Conservation (phyloP, 2,797 vertebrate species). For the Emydoidea blandingii region DNA sequence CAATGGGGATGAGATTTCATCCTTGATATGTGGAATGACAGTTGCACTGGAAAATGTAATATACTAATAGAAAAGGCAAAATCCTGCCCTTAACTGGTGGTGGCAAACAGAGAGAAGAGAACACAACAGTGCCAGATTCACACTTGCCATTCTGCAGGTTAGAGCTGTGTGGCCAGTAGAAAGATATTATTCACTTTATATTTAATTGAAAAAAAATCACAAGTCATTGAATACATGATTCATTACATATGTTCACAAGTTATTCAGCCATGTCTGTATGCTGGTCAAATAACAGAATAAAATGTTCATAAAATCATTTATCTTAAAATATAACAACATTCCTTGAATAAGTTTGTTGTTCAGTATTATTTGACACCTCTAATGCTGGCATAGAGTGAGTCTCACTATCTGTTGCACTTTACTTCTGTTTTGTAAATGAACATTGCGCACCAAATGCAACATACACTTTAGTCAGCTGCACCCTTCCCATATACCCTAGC, state of each 20-base stretch:
- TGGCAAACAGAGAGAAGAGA: background rate
- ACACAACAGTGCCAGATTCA: fast-evolving
- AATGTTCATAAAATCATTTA: fast-evolving
- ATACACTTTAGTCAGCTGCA: fast-evolving
- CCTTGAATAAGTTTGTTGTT: constrained; percentile 29
- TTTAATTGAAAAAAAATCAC: background rate
- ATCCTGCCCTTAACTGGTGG: background rate
- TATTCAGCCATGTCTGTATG: background rate
- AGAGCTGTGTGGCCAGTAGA: background rate
- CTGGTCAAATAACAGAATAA: background rate
- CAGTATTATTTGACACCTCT: constrained; percentile 48
- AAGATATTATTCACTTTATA: background rate
- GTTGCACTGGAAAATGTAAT: background rate
- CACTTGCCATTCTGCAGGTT: background rate
- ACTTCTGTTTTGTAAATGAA: constrained; percentile 63
- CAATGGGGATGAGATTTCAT: background rate
- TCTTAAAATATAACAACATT: background rate
- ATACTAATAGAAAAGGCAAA: background rate
- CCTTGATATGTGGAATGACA: background rate
- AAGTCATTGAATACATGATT: background rate
- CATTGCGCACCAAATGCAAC: background rate
- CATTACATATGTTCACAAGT: background rate
- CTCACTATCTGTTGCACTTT: background rate
- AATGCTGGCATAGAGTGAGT: constrained; percentile 20
- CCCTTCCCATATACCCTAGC: background rate